A percentile compares a stretch with the other conserved stretches of the same genome.
Conservation (phyloP, 2,888 invertebrate species). For the Trachelus troglodyta region DNA sequence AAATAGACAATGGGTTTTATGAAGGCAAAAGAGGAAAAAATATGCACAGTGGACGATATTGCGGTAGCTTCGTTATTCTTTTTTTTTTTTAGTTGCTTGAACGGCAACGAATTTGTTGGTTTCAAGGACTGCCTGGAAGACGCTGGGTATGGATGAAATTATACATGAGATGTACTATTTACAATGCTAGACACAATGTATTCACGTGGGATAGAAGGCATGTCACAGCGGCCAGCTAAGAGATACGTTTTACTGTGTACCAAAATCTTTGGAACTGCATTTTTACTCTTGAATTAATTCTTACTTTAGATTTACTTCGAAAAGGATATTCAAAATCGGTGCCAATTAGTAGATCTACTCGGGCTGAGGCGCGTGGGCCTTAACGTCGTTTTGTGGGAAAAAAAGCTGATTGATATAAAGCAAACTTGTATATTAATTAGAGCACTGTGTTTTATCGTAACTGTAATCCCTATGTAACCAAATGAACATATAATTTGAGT, state of each 20-base stretch:
- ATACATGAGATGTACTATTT: background rate
- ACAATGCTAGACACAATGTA: background rate
- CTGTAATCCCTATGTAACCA: slow-evolving; percentile 18
- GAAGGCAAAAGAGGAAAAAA: slow-evolving; percentile 17
- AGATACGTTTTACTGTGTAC: slow-evolving; percentile 13
- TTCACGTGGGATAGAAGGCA: background rate
- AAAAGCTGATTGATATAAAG: background rate
- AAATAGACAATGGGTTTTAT: background rate
- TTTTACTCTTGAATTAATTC: background rate
- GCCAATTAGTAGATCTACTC: slow-evolving; percentile 21
- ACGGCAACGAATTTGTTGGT: background rate
- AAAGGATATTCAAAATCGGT: slow-evolving; percentile 12
- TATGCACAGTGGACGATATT: slow-evolving; percentile 13
- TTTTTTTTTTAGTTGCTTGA: background rate
- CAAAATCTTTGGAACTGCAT: slow-evolving; percentile 13
- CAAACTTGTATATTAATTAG: slow-evolving; percentile 16
- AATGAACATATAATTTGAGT: slow-evolving; percentile 6
- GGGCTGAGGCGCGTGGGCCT: background rate
- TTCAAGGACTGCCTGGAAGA: background rate
- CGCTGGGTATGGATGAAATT: background rate
- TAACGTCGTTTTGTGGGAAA: background rate
- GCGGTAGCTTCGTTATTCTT: background rate
- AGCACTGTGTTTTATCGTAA: slow-evolving; percentile 23
- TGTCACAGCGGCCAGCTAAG: background rate
- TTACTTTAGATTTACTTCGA: background rate